Percentiles rank a stretch among this genome's conserved stretches.
Conservation (phyloP, 2,113 vertebrate species). For the Carettochelys insculpta region DNA sequence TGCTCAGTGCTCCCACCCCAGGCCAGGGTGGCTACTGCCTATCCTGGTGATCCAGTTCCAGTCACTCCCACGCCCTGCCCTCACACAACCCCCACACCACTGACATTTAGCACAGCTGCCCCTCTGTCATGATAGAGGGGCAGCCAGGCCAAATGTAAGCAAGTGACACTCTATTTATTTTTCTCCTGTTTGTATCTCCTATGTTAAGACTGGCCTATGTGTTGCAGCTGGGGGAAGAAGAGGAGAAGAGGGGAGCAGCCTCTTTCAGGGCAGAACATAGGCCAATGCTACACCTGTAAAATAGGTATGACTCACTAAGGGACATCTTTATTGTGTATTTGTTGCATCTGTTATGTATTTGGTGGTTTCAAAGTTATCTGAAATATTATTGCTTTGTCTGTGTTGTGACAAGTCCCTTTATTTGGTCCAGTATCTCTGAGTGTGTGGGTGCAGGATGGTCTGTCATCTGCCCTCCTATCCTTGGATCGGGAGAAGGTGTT, state of each 20-base stretch:
- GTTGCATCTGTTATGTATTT: background rate
- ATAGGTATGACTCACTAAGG: background rate
- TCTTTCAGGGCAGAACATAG: background rate
- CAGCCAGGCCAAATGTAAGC: background rate
- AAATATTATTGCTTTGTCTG: background rate
- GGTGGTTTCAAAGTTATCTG: background rate
- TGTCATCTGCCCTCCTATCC: no score
- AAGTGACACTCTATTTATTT: background rate
- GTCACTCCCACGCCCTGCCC: background rate
- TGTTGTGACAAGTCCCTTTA: no score
- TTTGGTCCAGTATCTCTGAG: no score
- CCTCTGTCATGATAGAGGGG: background rate
- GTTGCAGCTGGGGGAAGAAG: background rate
- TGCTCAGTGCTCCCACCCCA: background rate
- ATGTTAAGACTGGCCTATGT: no score
- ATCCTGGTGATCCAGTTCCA: background rate
- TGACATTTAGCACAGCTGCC: background rate
- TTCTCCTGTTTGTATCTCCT: background rate
- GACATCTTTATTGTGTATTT: accelerated
- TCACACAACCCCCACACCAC: background rate
- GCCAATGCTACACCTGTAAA: background rate
- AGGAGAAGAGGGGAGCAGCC: accelerated
- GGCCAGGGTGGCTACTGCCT: background rate
- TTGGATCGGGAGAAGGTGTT: no score
- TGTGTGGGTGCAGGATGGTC: no score